Conservation (phyloP, 2,113 vertebrate genomes). For the Trinectes maculatus region DNA sequence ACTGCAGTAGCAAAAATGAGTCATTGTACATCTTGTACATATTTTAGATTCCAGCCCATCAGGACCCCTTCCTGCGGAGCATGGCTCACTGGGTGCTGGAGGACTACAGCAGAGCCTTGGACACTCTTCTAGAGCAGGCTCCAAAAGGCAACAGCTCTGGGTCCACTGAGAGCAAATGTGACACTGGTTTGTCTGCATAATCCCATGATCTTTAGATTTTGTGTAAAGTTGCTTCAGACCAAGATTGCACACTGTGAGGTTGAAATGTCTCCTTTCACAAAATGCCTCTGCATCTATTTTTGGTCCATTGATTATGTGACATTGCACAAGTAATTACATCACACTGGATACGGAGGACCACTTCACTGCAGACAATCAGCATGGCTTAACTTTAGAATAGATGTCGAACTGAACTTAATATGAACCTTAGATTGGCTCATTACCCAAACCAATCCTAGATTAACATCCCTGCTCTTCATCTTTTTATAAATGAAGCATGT, state of each 20-base stretch:
- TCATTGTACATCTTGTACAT: not conserved
- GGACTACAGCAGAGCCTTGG: slow-evolving; percentile 91
- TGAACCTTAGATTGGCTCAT: slow-evolving; percentile 36
- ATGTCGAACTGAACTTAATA: slow-evolving; percentile 44
- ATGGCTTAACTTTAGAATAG: slow-evolving; percentile 7
- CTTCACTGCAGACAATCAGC: slow-evolving; percentile 17
- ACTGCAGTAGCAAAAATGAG: slow-evolving; percentile 9
- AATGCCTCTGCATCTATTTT: slow-evolving; percentile 18
- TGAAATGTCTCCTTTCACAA: slow-evolving; percentile 12
- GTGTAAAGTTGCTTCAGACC: slow-evolving; percentile 4
- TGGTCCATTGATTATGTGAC: slow-evolving; percentile 16
- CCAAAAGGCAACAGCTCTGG: slow-evolving; percentile 11
- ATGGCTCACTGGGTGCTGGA: slow-evolving; percentile 97
- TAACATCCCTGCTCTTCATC: slow-evolving; percentile 23
- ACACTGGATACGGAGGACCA: not conserved
- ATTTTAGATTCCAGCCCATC: slow-evolving; percentile 78
- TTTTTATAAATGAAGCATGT: slow-evolving; percentile 32
- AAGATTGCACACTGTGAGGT: slow-evolving; percentile 1
- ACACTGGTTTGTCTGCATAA: slow-evolving; percentile 39
- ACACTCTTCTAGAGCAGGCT: slow-evolving; percentile 90
- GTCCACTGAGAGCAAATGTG: slow-evolving; percentile 35
- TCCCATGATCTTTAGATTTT: too few relatives aligned
- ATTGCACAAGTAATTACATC: slow-evolving; percentile 16
- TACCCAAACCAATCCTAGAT: slow-evolving; percentile 15
- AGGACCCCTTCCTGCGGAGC: slow-evolving; percentile 93